Conservation (phyloP, 2,113 vertebrate species). For the Phaethornis superciliosus region DNA sequence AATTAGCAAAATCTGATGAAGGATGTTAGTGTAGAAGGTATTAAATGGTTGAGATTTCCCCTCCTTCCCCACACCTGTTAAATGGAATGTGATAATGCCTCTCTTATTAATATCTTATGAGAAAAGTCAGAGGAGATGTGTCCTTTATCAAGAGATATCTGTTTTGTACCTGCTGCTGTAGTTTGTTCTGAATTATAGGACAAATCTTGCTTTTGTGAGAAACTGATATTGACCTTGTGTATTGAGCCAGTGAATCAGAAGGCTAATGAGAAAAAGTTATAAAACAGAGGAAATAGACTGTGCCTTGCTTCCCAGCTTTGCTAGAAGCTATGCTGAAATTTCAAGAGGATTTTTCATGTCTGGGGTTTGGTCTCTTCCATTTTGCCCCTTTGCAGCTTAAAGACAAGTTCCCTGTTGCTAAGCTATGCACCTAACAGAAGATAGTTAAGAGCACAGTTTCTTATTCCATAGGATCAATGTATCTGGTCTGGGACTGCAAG, state of each 20-base stretch:
- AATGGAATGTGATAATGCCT: conserved; percentile 31
- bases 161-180: neutral
- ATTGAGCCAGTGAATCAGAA: neutral
- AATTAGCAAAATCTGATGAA: conserved; percentile 11
- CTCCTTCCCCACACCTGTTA: conserved; percentile 40
- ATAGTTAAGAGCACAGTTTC: neutral
- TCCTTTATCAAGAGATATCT: neutral
- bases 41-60: conserved; percentile 24
- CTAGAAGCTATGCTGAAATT: neutral
- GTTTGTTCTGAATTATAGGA: neutral
- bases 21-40: neutral
- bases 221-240: neutral
- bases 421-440: neutral
- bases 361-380: neutral
- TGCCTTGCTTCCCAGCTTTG: neutral
- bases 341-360: neutral
- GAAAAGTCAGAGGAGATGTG: neutral
- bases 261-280: neutral
- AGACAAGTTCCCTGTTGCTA: neutral
- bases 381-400: neutral
- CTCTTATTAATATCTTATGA: conserved; percentile 32
- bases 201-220: neutral
- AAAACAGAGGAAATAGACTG: neutral
- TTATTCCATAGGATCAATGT: neutral
- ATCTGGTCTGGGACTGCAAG: neutral